Percentiles rank a stretch among this genome's conserved stretches.
Evolutionary conservation across 2,113 vertebrate species (phyloP).

Genomic region (Barnardius zonarius): DNA sequence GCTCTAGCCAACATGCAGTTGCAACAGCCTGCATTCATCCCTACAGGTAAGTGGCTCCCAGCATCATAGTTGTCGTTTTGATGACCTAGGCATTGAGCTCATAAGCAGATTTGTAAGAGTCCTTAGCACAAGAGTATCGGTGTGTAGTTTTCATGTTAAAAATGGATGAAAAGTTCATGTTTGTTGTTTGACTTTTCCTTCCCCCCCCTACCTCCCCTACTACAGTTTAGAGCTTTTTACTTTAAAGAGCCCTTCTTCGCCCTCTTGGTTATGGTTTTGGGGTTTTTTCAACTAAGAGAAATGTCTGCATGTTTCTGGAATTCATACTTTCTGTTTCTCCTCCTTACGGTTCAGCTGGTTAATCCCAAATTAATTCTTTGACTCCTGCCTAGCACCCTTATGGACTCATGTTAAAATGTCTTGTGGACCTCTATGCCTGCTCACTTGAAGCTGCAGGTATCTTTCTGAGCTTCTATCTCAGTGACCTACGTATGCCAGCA

Average conservation of each 20-base stretch:
- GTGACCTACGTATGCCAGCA: conserved; percentile 22
- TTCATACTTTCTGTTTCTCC: conserved; percentile 41
- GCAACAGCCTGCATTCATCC: conserved; percentile 90
- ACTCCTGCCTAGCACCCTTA: conserved; percentile 40
- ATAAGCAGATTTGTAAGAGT: not conserved
- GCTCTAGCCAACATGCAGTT: conserved; percentile 95
- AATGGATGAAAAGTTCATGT: not conserved
- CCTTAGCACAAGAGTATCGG: not conserved
- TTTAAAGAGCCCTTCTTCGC: not conserved
- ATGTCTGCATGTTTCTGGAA: conserved; percentile 36
- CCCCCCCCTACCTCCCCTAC: not conserved
- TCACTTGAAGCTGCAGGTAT: not conserved
- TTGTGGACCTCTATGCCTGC: not conserved
- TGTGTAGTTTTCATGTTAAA: not conserved
- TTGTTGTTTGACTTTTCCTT: not conserved
- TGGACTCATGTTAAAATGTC: conserved; percentile 16
- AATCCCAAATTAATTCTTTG: conserved; percentile 70
- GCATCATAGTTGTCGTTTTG: not conserved
- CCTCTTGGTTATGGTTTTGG: not conserved
- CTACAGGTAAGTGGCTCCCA: conserved; percentile 82
- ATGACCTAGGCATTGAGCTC: not conserved
- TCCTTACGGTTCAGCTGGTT: conserved; percentile 56
- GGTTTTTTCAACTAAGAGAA: conserved; percentile 1
- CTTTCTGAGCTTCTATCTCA: conserved; percentile 4
- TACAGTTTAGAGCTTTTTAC: not conserved